Evolutionary conservation across 2,113 vertebrate genomes (phyloP).

Genomic region (Tachycineta bicolor): DNA sequence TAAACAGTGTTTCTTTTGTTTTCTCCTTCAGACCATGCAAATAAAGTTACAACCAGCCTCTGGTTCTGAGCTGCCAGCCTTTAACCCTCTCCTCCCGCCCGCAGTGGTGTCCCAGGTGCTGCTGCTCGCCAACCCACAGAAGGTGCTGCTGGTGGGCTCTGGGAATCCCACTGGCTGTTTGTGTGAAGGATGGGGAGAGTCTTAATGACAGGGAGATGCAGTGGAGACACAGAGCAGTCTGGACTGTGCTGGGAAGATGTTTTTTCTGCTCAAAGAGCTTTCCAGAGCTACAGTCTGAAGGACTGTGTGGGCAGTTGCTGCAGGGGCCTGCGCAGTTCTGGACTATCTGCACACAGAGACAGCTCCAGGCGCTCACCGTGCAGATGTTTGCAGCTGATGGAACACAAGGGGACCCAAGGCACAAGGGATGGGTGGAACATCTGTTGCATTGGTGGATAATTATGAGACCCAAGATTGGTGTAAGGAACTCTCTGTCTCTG

Average conservation of each 20-base stretch:
- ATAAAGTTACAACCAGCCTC: constrained; percentile 86
- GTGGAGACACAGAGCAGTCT: background rate
- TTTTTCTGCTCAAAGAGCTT: background rate
- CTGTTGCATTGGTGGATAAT: background rate
- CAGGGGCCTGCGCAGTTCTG: background rate
- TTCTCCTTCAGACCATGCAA: constrained; percentile 76
- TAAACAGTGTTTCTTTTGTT: background rate
- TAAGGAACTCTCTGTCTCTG: background rate
- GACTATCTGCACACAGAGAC: background rate
- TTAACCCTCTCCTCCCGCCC: constrained; percentile 83
- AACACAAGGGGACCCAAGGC: background rate
- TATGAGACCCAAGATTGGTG: rapidly evolving
- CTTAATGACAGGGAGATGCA: background rate
- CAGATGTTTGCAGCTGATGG: background rate
- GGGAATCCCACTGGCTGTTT: rapidly evolving
- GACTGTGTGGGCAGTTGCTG: background rate
- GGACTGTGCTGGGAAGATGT: background rate
- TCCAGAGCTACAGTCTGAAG: background rate
- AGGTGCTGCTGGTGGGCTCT: constrained; percentile 50
- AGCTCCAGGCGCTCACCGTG: background rate
- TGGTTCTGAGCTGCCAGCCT: constrained; percentile 79
- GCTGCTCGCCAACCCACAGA: constrained; percentile 84
- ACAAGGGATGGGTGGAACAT: background rate
- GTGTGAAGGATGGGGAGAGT: background rate
- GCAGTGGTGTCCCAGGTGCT: constrained; percentile 84